Base-by-base conservation (phyloP, 1,140 invertebrate species). In the Tribolium madens region DNA sequence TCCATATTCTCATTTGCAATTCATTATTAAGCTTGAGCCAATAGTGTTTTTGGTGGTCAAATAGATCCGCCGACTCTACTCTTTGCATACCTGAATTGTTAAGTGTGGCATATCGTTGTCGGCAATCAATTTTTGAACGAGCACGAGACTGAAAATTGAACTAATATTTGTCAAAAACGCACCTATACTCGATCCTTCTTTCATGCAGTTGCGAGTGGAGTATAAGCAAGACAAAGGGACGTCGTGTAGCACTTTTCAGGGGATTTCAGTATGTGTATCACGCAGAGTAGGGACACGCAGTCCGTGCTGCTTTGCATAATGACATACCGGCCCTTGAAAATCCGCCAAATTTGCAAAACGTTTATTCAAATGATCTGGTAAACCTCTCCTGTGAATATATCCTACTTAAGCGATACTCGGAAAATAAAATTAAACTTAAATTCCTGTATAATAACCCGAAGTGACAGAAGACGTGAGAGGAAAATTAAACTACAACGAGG, bases 291-390 rank as follows among this genome's bases (percentile, higher is more conserved):
- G 78, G 78, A 73, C 76, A 77, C 72, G 78, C 76, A 75, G 76
- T 78, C 76, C 72, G 76, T 26, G 36, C 71, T 70, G 52, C 50
- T 78, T 79, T 79, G 78, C 78, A 79, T 79, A 79, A 79, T 79
- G 76, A 79, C 78, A 75, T 75, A 75, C 64, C 70, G 78, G 76
- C 73, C 60, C 76, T 71, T 69, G 76, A 79, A 79, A 79, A 79
- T 79, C 78, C 78, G 76, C 76, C 69, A 73, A 77, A 79, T 79
- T 79, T 79, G 78, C 78, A 72, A 79, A 79, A 79, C 78, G 78
- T 79, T 79, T 79, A 79, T 79, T 79, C 76, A 79, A 79, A 79
- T 79, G 76, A 79, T 73, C 78, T 52, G 73, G 76, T 75, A 77
- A 75, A 73, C 68, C 71, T 70, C 33, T 64, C 68, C 68, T 48